Base-by-base conservation (phyloP, 2,113 vertebrate genomes). In the Barbus barbus region DNA sequence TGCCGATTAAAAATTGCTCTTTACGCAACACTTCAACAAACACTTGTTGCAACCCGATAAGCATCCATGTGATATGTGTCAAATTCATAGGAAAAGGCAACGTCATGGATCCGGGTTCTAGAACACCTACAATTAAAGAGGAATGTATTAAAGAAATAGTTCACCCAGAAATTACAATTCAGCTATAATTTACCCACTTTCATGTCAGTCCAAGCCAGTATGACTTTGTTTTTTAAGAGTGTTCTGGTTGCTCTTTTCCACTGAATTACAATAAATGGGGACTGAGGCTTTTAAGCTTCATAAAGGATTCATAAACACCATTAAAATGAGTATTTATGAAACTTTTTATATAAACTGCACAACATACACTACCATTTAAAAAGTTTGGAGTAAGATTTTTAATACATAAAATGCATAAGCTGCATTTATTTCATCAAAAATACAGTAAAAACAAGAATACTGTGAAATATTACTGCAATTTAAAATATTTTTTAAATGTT, bases 21-120 rank as follows among this genome's bases (percentile, higher is more conserved):
- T 51, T 56, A 56, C 18, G 5, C 74, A 76, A 56, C 74, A 76
- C 16, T 53, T 76, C 28, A 76, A 28, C 74, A 78, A 78, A 58
- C 51, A 60, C 53, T 11, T 38, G 22, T 36, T 38, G 33, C 38
- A 73, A 73, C 38, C 71, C n/a, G 38, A 73, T 73, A 73, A 73
- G 71, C n/a, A 26, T 46, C n/a, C 71, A 26, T 26, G 22, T 38
- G 13, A 14, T 60, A 78, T 24, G 4, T 60, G 13, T 41, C 11
- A 78, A 33, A 79, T 63, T 63, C n/a, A 3, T 5, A 12, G 56
- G 56, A 63, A 79, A 78, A 60, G 61, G 33, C 12, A 3, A 41
- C 1, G 1, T 78, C 36, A 60, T 28, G 58, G 14, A 79, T 79
- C 77, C 14, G 56, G 77, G 61, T 79, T 79, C 36, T 28, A 26